Conservation (phyloP, 2,113 vertebrate species). For the Notiomystis cincta region DNA sequence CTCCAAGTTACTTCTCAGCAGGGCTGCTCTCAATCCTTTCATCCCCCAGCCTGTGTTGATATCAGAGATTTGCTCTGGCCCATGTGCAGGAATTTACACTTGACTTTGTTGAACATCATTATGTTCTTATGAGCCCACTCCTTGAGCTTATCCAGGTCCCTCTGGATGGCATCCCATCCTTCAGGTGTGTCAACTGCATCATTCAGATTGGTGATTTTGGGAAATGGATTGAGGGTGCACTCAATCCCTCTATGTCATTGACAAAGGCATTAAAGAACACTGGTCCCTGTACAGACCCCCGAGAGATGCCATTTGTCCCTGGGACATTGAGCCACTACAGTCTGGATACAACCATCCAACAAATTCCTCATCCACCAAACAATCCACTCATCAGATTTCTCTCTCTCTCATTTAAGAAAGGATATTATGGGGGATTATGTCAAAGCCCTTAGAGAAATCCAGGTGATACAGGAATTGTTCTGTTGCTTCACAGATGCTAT, state of each 20-base stretch:
- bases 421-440: not conserved
- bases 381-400: not conserved
- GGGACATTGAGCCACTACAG: not conserved
- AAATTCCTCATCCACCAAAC: rapidly evolving
- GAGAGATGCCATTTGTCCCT: not conserved
- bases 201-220: not conserved
- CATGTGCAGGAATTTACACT: not conserved
- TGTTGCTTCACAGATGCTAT: not conserved
- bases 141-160: not conserved
- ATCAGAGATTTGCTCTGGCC: not conserved
- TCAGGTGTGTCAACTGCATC: not conserved
- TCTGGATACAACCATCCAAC: not conserved
- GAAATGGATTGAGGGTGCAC: not conserved
- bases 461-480: not conserved
- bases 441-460: not conserved
- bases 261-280: not conserved
- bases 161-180: not conserved
- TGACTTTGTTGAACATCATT: not conserved
- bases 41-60: not conserved
- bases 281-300: rapidly evolving
- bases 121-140: not conserved
- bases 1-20: not conserved
- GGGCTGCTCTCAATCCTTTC: not conserved
- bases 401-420: not conserved
- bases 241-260: not conserved